phyloP scores from a whole-genome alignment of 2,797 vertebrate genomes.

The Peromyscus nudipes region DNA sequence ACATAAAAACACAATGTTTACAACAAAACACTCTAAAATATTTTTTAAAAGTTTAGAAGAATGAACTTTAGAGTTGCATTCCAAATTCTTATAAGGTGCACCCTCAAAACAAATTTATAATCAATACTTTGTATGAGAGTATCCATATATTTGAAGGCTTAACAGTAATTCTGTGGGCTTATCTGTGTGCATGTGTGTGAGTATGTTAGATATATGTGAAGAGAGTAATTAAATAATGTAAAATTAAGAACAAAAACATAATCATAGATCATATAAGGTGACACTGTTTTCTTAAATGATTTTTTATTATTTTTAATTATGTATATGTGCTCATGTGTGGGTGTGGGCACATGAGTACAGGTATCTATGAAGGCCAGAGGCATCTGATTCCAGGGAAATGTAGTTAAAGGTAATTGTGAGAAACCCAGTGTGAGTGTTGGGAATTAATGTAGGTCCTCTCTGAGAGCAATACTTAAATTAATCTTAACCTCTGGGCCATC shows the following conservation, averaged over 20 bases:
- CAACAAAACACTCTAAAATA: constrained; percentile 63
- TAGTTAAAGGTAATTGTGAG: background rate
- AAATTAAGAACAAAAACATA: constrained; percentile 62
- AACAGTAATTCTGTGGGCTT: constrained; percentile 24
- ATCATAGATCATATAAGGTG: constrained; percentile 8
- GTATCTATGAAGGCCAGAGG: background rate
- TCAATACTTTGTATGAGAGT: background rate
- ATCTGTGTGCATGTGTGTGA: background rate
- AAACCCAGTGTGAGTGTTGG: background rate
- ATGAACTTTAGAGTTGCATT: background rate
- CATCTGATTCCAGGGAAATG: background rate
- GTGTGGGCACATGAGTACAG: too few species aligned
- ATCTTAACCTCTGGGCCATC: background rate
- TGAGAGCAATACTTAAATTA: background rate
- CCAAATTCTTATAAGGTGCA: background rate
- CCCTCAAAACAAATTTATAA: constrained; percentile 17
- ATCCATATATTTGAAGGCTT: constrained; percentile 31
- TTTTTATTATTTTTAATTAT: background rate
- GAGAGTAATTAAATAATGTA: constrained; percentile 16
- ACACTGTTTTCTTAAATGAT: background rate
- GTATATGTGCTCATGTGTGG: background rate
- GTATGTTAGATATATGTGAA: background rate
- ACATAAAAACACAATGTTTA: constrained; percentile 27
- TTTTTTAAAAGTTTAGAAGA: constrained; percentile 24
- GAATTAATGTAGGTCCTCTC: background rate